A percentile compares a stretch with the other conserved stretches of the same genome.
Evolutionary conservation across 1,140 invertebrate species (phyloP).

Genomic region (Drosophila kepulauana): DNA sequence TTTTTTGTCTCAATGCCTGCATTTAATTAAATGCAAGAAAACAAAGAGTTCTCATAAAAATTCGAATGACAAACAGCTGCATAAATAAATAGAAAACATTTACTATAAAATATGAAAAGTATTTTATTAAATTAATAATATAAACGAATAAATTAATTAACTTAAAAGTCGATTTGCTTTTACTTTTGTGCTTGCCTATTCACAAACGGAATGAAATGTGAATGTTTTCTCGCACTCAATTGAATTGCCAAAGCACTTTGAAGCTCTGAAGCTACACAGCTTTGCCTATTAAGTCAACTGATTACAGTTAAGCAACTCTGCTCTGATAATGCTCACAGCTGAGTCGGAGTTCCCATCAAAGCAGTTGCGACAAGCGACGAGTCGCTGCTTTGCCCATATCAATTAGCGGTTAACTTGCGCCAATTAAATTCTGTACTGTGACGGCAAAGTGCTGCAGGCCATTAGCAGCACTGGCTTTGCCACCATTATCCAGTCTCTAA

Average conservation of each 20-base stretch:
- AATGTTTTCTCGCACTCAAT: neutral
- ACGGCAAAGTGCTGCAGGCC: constrained; percentile 15
- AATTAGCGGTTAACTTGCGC: constrained; percentile 40
- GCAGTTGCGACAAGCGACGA: constrained; percentile 27
- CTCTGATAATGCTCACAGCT: constrained; percentile 30
- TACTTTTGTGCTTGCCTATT: too few species aligned
- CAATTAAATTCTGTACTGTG: constrained; percentile 45
- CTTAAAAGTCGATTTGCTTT: too few species aligned
- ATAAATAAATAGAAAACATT: too few species aligned
- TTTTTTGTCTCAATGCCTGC: constrained; percentile 2
- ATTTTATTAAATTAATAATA: neutral
- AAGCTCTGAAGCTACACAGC: constrained; percentile 23
- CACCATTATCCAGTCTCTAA: constrained; percentile 14
- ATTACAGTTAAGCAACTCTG: constrained; percentile 41
- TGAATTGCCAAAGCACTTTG: constrained; percentile 17
- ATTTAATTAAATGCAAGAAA: constrained; percentile 26
- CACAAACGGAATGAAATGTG: too few species aligned
- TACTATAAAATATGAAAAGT: neutral
- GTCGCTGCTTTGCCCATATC: constrained; percentile 24
- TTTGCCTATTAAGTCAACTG: constrained; percentile 48
- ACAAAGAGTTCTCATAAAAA: neutral
- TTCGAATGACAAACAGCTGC: neutral
- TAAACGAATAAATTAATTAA: neutral
- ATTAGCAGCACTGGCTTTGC: constrained; percentile 2
- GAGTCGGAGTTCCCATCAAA: constrained; percentile 33